phyloP scores from a whole-genome alignment of 1,140 invertebrate genomes.

The Pantala flavescens region DNA sequence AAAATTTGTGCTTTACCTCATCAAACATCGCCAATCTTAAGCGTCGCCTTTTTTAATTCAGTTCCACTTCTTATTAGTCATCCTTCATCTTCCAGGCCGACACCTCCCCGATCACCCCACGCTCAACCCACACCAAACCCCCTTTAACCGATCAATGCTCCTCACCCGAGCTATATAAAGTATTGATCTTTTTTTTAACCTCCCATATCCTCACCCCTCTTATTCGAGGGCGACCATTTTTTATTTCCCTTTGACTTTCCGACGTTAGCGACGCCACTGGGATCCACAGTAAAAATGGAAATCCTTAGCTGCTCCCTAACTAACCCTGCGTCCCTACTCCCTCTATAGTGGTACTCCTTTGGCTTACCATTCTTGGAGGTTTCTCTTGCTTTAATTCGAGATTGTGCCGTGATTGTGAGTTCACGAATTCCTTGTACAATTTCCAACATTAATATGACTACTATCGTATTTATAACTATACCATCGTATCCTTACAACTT shows the following conservation, averaged over 20 bases:
- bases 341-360: not conserved
- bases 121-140: not conserved
- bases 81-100: not conserved
- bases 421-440: too few relatives aligned
- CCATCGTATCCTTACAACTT: too few relatives aligned
- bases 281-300: not conserved
- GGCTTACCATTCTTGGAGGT: not conserved
- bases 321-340: not conserved
- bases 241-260: not conserved
- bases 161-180: not conserved
- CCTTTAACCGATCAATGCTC: not conserved
- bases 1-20: too few relatives aligned
- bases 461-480: too few relatives aligned
- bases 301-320: not conserved
- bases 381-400: too few relatives aligned
- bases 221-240: not conserved
- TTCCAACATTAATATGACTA: too few relatives aligned
- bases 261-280: not conserved
- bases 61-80: not conserved
- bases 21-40: too few relatives aligned
- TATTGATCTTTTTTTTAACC: slow-evolving; percentile 9
- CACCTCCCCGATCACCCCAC: not conserved
- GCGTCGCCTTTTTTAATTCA: too few relatives aligned
- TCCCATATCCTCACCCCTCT: not conserved
- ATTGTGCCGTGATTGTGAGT: too few relatives aligned